Evolutionary conservation across 2,797 vertebrate genomes (phyloP).

Genomic region (Girardinus metallicus): DNA sequence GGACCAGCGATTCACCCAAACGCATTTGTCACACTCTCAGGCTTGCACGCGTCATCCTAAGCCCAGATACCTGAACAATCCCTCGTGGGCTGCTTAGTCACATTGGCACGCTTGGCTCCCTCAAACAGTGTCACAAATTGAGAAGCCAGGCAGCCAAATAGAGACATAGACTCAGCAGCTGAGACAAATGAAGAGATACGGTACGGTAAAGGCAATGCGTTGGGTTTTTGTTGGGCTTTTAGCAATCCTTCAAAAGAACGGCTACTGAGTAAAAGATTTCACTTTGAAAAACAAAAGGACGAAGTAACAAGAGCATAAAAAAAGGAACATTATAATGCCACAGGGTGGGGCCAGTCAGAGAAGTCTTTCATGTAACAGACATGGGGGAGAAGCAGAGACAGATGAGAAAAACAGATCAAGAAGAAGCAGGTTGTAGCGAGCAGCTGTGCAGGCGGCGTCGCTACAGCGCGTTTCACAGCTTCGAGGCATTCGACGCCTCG

Average conservation of each 20-base stretch:
- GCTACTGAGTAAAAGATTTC: conserved; percentile 53
- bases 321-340: conserved; percentile 42
- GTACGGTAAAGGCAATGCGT: conserved; percentile 37
- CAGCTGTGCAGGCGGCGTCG: conserved; percentile 45
- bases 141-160: conserved; percentile 28
- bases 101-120: conserved; percentile 60
- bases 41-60: conserved; percentile 73
- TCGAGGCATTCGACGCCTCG: conserved; percentile 54
- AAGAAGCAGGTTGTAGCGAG: conserved; percentile 49
- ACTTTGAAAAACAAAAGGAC: conserved; percentile 78
- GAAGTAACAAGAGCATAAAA: conserved; percentile 54
- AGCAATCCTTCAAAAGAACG: conserved; percentile 59
- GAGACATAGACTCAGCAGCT: conserved; percentile 31
- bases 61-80: conserved; percentile 77
- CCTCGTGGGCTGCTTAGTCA: conserved; percentile 71
- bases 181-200: conserved; percentile 59
- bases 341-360: conserved; percentile 36
- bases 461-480: conserved; percentile 54
- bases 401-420: conserved; percentile 65
- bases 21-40: conserved; percentile 84
- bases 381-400: conserved; percentile 60
- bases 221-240: conserved; percentile 29
- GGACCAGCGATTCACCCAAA: conserved; percentile 74
- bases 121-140: conserved; percentile 79
- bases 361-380: conserved; percentile 68